Conservation (phyloP, 1,140 invertebrate genomes). For the Ericerus pela region DNA sequence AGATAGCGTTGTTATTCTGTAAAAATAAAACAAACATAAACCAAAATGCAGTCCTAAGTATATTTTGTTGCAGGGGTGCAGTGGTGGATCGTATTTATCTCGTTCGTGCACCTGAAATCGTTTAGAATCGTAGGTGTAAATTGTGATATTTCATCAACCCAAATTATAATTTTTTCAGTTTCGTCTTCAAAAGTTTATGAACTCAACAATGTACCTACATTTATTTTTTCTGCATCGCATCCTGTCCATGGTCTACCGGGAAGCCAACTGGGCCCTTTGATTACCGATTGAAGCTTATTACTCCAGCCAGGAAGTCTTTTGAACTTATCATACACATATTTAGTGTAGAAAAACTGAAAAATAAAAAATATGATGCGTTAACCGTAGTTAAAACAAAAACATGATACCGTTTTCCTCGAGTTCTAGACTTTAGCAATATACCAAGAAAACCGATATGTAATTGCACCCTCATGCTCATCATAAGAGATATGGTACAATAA, state of each 20-base stretch:
- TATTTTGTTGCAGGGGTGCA: neutral
- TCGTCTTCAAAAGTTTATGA: neutral
- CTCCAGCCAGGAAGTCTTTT: slow-evolving; percentile 37
- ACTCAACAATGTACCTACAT: slow-evolving; percentile 40
- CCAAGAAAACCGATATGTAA: too few relatives aligned
- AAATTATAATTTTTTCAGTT: neutral
- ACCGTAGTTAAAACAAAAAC: too few relatives aligned
- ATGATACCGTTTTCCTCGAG: too few relatives aligned
- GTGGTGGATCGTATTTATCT: neutral
- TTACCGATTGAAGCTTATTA: slow-evolving; percentile 51
- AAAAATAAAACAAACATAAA: neutral
- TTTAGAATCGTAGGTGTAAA: neutral
- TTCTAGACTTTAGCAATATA: too few relatives aligned
- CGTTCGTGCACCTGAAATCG: neutral
- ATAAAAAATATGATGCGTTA: neutral
- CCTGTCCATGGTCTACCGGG: slow-evolving; percentile 66
- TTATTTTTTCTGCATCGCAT: slow-evolving; percentile 54
- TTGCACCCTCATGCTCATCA: too few relatives aligned
- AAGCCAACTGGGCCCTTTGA: slow-evolving; percentile 78
- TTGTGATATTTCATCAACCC: neutral
- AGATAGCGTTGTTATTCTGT: neutral
- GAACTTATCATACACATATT: slow-evolving; percentile 44
- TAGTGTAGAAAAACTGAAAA: slow-evolving; percentile 53
- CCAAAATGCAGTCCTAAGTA: neutral
- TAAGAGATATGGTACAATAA: too few relatives aligned